Conservation (phyloP, 2,113 vertebrate species). For the rat (Rattus norvegicus) region DNA sequence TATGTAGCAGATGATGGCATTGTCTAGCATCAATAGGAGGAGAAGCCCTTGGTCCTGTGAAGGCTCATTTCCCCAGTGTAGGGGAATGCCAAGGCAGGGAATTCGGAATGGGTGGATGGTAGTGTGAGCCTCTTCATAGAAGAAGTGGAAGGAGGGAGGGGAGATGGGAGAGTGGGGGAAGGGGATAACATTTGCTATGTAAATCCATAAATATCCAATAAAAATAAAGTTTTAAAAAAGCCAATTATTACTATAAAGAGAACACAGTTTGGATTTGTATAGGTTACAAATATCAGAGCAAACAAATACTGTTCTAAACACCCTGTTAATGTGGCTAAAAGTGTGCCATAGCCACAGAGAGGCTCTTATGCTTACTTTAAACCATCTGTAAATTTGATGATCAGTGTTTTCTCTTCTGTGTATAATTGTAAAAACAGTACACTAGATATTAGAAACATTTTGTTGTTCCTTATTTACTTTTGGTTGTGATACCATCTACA, state of each 20-base stretch:
- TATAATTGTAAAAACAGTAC: not conserved
- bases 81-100: too few species aligned
- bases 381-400: not conserved
- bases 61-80: too few species aligned
- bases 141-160: too few species aligned
- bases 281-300: not conserved
- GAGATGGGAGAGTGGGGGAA: too few species aligned
- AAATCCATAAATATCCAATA: too few species aligned
- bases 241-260: not conserved
- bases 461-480: not conserved
- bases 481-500: not conserved
- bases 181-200: too few species aligned
- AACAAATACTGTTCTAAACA: not conserved
- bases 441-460: not conserved
- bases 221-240: not conserved
- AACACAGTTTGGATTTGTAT: not conserved
- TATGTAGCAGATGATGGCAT: too few species aligned
- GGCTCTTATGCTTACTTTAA: not conserved
- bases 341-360: not conserved
- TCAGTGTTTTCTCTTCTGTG: not conserved
- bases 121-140: too few species aligned
- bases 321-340: not conserved
- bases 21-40: too few species aligned
- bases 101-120: too few species aligned
- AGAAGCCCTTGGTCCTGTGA: too few species aligned